Base-by-base conservation (phyloP, 2,797 vertebrate species). In the Xiphorhynchus erythropygius region DNA sequence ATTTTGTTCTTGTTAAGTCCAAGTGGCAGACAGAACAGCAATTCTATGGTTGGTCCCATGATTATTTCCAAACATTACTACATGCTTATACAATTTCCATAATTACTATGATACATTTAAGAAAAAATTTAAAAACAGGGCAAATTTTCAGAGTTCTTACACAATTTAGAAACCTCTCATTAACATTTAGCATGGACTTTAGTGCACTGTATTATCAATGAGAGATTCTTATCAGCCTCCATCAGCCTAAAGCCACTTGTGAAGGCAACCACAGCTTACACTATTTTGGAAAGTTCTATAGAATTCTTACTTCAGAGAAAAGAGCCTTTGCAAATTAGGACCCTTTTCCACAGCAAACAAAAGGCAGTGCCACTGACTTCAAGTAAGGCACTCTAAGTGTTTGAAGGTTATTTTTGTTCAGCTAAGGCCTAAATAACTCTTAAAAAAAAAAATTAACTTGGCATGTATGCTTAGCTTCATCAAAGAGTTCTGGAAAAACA, bases 1-100 rank as follows among this genome's bases (percentile, higher is more conserved):
- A 81, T 91, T 91, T 91, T 77, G 50, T n/a, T 77, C 81, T 73
- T 69, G 37, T 84, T 93, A 94, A 91, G 42, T 77, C 55, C 50
- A 89, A 57, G 5, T 73, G 35, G 49, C 24, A 80, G 68, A 44
- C n/a, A 71, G 41, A 87, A 76, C 25, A 77, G 73, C 81, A 93
- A 73, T 84, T 83, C 41, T 41, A 27, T 17, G 11, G 23, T 49
- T 46, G 53, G 18, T 52, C 47, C 10, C 62, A 63, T 37, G 39
- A 84, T 65, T 92, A 78, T 47, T 89, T 93, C 46, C 46, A 64
- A 89, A 73, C 23, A 39, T 33, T 86, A 83, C 49, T n/a, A 47
- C 10, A 35, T 13, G 18, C 23, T 80, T 69, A 80, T 46, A 55
- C 30, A 21, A 67, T 37, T 75, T 79, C 80, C 28, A 23, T 46